Evolutionary conservation across 2,797 vertebrate species (phyloP).

Genomic region (Nannoperca obscura): DNA sequence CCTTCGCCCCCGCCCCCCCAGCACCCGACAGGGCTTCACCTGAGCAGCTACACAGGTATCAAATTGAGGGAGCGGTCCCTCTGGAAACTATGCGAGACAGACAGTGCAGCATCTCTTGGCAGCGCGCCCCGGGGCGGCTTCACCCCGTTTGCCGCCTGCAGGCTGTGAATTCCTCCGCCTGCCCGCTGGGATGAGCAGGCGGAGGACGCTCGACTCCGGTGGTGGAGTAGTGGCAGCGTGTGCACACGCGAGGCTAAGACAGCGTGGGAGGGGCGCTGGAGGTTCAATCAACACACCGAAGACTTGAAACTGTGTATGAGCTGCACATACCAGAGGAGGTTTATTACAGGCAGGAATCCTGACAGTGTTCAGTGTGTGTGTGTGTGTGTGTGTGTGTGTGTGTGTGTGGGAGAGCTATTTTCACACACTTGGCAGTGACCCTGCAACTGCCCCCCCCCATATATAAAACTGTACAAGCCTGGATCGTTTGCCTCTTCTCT

Average conservation of each 20-base stretch:
- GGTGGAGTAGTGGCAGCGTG: slow-evolving; percentile 8
- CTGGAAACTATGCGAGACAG: slow-evolving; percentile 47
- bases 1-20: background rate
- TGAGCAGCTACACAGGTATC: slow-evolving; percentile 47
- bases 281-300: slow-evolving; percentile 32
- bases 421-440: slow-evolving; percentile 28
- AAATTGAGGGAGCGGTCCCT: slow-evolving; percentile 39
- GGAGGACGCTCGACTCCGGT: slow-evolving; percentile 13
- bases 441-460: background rate
- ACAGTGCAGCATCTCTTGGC: slow-evolving; percentile 58
- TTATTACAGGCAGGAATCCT: slow-evolving; percentile 59
- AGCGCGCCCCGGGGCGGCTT: background rate
- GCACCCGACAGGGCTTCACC: slow-evolving; percentile 2
- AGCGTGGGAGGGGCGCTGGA: background rate
- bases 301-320: slow-evolving; percentile 56
- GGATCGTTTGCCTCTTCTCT: slow-evolving; percentile 18
- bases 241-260: background rate
- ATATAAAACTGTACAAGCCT: background rate
- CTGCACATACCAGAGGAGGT: slow-evolving; percentile 51
- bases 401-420: slow-evolving; percentile 48
- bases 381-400: slow-evolving; percentile 22
- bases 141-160: slow-evolving; percentile 13
- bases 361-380: slow-evolving; percentile 14
- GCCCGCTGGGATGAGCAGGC: slow-evolving; percentile 21
- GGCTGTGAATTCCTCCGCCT: slow-evolving; percentile 52